Conservation (phyloP, 2,888 invertebrate genomes). For the Synanthedon tipuliformis region DNA sequence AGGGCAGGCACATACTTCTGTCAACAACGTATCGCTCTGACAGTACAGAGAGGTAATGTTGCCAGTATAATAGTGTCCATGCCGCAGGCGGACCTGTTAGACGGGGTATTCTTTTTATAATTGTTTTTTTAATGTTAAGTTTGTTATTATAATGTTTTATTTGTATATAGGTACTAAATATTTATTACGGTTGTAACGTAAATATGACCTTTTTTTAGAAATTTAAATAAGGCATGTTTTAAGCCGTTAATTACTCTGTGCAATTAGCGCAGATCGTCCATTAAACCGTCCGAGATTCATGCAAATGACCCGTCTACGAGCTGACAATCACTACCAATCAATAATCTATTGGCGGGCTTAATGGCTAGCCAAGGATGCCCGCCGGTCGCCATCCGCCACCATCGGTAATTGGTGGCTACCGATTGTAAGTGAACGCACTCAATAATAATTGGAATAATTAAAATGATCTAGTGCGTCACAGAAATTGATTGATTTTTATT, state of each 20-base stretch:
- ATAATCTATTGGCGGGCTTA: constrained; percentile 65
- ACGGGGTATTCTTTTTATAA: too few species aligned
- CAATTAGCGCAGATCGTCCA: constrained; percentile 52
- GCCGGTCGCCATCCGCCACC: constrained; percentile 27
- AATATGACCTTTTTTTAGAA: not conserved
- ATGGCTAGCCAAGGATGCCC: constrained; percentile 63
- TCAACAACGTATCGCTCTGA: too few species aligned
- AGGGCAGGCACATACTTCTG: too few species aligned
- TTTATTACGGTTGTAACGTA: too few species aligned
- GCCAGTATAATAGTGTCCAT: too few species aligned
- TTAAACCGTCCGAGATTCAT: constrained; percentile 60
- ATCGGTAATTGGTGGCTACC: constrained; percentile 45
- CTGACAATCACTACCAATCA: constrained; percentile 68
- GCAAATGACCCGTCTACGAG: constrained; percentile 50
- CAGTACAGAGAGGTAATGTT: too few species aligned
- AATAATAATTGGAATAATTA: constrained; percentile 59
- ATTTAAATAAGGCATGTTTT: not conserved
- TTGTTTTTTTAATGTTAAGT: too few species aligned
- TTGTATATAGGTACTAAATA: too few species aligned
- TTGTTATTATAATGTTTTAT: too few species aligned
- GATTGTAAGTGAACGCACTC: constrained; percentile 49
- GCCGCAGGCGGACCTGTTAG: too few species aligned
- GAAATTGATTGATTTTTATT: constrained; percentile 18
- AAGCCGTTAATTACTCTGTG: constrained; percentile 27
- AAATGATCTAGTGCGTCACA: constrained; percentile 25